These are phyloP conservation scores for Mya arenaria DNA, from an alignment of 1,140 invertebrate species.

Conservation along the genomic window DNA sequence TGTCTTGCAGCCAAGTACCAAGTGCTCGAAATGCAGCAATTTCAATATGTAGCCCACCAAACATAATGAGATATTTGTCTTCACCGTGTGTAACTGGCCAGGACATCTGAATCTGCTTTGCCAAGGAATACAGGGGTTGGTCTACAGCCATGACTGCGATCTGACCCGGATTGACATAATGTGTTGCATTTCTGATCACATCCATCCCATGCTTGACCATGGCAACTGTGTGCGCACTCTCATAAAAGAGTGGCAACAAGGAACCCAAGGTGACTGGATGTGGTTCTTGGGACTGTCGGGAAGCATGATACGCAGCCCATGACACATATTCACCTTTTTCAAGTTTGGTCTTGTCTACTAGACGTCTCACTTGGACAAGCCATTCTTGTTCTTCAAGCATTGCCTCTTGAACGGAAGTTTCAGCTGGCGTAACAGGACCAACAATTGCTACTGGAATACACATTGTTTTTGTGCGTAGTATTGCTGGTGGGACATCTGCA, in stretches of 20 bases:
- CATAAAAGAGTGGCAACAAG: slow-evolving; percentile 51
- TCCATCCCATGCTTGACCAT: slow-evolving; percentile 62
- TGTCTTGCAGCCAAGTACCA: slow-evolving; percentile 57
- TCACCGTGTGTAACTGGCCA: slow-evolving; percentile 63
- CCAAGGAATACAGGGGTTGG: slow-evolving; percentile 59
- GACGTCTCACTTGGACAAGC: background rate
- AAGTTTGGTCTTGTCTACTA: background rate
- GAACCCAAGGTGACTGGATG: background rate
- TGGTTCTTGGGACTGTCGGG: background rate
- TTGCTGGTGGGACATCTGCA: slow-evolving; percentile 33
- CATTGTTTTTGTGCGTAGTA: slow-evolving; percentile 21
- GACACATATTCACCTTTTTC: background rate
- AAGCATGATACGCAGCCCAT: slow-evolving; percentile 1
- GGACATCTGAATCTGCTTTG: slow-evolving; percentile 64
- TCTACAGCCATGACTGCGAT: slow-evolving; percentile 56
- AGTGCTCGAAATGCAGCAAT: slow-evolving; percentile 32
- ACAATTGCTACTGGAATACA: too few species aligned
- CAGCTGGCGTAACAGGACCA: background rate
- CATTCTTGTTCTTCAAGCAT: slow-evolving; percentile 17
- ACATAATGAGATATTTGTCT: slow-evolving; percentile 49
- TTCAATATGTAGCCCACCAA: slow-evolving; percentile 49
- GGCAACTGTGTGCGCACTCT: slow-evolving; percentile 52
- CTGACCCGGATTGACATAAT: slow-evolving; percentile 61
- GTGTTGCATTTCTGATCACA: slow-evolving; percentile 39
- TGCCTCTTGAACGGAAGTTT: background rate